A percentile compares a stretch with the other conserved stretches of the same genome.
These are phyloP conservation scores for Campylorhamphus procurvoides DNA, from an alignment of 2,113 vertebrate species.

Conservation along the genomic window DNA sequence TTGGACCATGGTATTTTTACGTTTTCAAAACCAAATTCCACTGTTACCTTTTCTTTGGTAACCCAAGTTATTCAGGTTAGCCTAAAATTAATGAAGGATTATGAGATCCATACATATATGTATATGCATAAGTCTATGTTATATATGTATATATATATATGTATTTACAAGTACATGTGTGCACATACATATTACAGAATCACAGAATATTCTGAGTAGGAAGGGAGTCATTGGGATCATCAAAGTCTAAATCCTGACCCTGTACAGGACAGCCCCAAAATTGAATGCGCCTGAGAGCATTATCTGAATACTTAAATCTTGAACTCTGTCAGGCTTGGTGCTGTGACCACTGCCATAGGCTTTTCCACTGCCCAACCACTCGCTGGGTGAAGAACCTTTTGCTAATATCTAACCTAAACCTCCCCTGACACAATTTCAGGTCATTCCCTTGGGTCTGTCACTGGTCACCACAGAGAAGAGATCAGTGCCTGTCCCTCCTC, in stretches of 20 bases:
- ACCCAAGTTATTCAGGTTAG: neutral
- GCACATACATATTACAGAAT: neutral
- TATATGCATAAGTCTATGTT: neutral
- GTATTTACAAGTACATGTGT: neutral
- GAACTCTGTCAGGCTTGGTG: neutral
- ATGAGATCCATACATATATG: neutral
- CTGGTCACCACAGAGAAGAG: neutral
- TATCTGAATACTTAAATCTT: neutral
- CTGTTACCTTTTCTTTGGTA: neutral
- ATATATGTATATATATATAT: too few relatives aligned
- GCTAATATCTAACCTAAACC: neutral
- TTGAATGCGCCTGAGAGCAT: neutral
- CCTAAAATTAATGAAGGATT: neutral
- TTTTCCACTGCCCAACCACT: neutral
- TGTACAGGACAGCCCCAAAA: neutral
- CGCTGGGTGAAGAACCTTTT: neutral
- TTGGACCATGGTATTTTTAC: neutral
- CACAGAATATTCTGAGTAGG: neutral
- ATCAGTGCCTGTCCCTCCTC: neutral
- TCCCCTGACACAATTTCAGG: neutral
- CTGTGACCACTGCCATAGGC: neutral
- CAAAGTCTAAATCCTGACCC: neutral
- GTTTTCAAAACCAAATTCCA: neutral
- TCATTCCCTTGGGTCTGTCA: neutral
- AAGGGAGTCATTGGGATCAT: neutral